Evolutionary conservation across 2,797 vertebrate genomes (phyloP), one percentile per base, ranked within the genome.

Genomic region (Takifugu rubripes): DNA sequence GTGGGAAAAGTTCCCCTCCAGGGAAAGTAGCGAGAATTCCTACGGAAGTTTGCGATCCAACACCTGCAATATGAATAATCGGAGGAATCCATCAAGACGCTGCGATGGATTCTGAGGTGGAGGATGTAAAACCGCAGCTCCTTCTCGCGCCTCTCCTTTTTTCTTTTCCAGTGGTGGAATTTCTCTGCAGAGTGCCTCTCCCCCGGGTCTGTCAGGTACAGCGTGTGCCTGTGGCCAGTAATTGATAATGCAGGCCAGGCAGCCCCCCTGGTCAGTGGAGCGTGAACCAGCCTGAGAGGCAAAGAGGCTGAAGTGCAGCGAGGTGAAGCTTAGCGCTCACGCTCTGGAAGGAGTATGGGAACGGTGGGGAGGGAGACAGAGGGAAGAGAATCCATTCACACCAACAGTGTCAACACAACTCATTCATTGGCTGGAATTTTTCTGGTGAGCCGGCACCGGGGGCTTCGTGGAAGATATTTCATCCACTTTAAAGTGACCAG

Each of bases 221-320:
- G 78, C 83, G 79, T 85, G 81, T 80, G 81, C 86, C 84, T 84
- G 77, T 79, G 79, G 82, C 82, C 64, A 63, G 84, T 90, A 90
- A 89, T 88, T 90, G 86, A 91, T 90, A 87, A 89, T 84, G 81
- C 70, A 54, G 83, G 77, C 76, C 79, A 84, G 84, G 80, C 80
- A 83, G 79, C 75, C 68, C 70, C 64, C 72, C 83, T 81, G 85
- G 83, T 75, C 84, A 86, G 74, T 74, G 70, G 77, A 87, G 83
- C 84, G 63, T 87, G 81, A 89, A 84, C 74, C 76, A 87, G 78
- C 66, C 78, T 78, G 69, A 84, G 85, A 83, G 78, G 79, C 75
- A 66, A 69, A 77, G 70, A 81, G 70, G 72, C 75, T 76, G 77
- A 77, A 80, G 78, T 69, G 73, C 75, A 72, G 54, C 42, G 64